These are phyloP conservation scores for Chelmon rostratus DNA, from an alignment of 2,797 vertebrate species.

Conservation along the genomic window DNA sequence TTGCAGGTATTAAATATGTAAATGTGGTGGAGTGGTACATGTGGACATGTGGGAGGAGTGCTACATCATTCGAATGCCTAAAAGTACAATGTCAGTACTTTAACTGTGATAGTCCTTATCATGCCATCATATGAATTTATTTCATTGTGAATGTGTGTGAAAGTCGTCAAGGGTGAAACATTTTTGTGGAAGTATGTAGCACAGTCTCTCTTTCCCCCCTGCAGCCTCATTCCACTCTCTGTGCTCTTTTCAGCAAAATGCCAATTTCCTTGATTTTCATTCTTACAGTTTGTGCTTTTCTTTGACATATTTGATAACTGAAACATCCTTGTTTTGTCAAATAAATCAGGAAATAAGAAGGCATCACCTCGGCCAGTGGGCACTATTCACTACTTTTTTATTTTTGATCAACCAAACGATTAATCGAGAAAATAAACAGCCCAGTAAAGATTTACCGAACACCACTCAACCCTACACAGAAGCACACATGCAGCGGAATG, in stretches of 20 bases:
- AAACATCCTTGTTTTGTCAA: neutral
- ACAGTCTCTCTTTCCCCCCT: neutral
- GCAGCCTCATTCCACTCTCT: neutral
- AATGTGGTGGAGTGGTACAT: neutral
- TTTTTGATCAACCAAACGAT: neutral
- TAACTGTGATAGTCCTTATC: neutral
- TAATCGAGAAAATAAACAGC: neutral
- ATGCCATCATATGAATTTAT: neutral
- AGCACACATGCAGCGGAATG: neutral
- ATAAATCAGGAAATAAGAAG: neutral
- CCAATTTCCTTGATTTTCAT: neutral
- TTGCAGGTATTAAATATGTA: slow-evolving; percentile 9
- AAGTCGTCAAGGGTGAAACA: neutral
- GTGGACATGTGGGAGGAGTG: slow-evolving; percentile 2
- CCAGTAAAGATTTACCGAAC: neutral
- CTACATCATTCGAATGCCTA: neutral
- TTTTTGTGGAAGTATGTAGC: slow-evolving; percentile 16
- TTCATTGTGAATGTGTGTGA: slow-evolving; percentile 1
- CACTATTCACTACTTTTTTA: neutral
- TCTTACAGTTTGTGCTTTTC: neutral
- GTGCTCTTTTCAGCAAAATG: neutral
- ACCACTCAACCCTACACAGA: neutral
- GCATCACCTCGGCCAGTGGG: too few relatives aligned
- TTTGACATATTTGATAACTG: neutral
- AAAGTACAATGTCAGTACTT: neutral